Evolutionary conservation across 2,888 invertebrate species (phyloP), one percentile per base, ranked within the genome.

Genomic region (Thymelicus lineola): DNA sequence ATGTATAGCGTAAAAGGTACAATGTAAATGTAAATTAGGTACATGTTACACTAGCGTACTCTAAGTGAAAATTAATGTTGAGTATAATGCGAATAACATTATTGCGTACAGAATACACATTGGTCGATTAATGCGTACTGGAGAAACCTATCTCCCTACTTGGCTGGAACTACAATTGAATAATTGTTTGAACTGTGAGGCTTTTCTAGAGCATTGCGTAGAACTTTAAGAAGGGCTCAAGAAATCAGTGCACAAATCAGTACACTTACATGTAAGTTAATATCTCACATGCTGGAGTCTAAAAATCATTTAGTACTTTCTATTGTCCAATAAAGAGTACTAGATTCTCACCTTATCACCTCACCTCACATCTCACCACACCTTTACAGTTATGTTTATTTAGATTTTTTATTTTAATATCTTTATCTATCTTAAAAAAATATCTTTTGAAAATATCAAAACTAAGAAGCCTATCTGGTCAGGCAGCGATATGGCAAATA

Each of bases 11-110:
- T 69, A 63, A 69, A 63, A 69, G 62, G 38, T 69, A 69, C 68
- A 69, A 63, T 63, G 68, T 69, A 63, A 69, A 69, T 69, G 68
- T 69, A 69, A 69, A 69, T 69, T 57, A 58, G 62, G 46, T 63
- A 63, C 68, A 69, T 42, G 68, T 46, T 68, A 68, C 68, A 68
- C 68, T 48, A 68, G 62, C 57, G 67, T 62, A 62, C 57, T 57
- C 68, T 62, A 68, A 68, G 62, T 68, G 68, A 68, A 68, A 68
- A 68, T 68, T 68, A 68, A 68, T 68, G 68, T 68, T 68, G 68
- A 46, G 68, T 68, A 68, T 68, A 68, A 68, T 68, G 62, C 62
- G 68, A 68, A 68, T 68, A 62, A 68, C 68, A 68, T 68, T 68
- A 68, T 68, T 68, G 68, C 57, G 68, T 68, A 38, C 62, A 48